Evolutionary conservation across 2,888 invertebrate species (phyloP).

Genomic region (Meteorus colon): DNA sequence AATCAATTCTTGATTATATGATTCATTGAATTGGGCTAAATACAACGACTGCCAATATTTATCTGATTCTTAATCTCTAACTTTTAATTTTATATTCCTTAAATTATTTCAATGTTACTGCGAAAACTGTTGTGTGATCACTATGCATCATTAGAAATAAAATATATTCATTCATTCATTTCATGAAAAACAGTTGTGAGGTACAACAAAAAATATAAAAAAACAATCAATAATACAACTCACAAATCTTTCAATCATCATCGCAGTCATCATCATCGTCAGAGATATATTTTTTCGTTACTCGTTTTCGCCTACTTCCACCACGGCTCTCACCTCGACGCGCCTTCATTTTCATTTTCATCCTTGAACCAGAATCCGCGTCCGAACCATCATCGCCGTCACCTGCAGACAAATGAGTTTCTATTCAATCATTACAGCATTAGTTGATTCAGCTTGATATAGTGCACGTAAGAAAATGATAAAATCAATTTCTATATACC

Average conservation of each 20-base stretch:
- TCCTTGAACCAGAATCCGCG: conserved; percentile 80
- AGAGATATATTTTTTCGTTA: conserved; percentile 78
- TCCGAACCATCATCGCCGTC: conserved; percentile 78
- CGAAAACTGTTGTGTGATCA: neutral
- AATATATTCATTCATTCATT: neutral
- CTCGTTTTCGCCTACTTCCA: conserved; percentile 77
- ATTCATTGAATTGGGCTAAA: neutral
- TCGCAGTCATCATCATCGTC: conserved; percentile 80
- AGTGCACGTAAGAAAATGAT: neutral
- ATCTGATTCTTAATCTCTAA: neutral
- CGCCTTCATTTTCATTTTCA: conserved; percentile 83
- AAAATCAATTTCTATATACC: conserved; percentile 56
- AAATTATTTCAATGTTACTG: neutral
- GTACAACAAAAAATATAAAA: neutral
- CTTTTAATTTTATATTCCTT: neutral
- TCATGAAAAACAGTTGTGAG: neutral
- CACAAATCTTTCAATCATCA: conserved; percentile 74
- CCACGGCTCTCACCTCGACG: conserved; percentile 73
- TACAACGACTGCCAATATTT: neutral
- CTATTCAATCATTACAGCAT: conserved; percentile 44
- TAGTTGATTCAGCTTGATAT: conserved; percentile 1
- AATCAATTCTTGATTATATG: neutral
- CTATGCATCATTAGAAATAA: neutral
- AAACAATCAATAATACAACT: conserved; percentile 34
- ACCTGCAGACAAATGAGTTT: conserved; percentile 46